Conservation (phyloP, 2,113 vertebrate species). For the Psilopogon haemacephalus region DNA sequence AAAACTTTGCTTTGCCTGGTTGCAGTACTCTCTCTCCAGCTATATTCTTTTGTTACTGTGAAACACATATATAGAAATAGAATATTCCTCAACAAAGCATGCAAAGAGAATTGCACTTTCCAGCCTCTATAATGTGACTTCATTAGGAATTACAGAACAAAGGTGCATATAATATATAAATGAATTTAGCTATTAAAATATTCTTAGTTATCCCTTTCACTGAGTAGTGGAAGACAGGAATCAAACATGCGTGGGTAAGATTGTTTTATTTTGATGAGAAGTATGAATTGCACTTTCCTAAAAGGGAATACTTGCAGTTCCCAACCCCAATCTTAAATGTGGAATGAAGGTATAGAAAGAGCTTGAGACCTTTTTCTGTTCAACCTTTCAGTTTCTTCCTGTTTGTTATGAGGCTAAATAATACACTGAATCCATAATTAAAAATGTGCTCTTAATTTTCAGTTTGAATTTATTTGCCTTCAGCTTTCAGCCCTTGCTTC, state of each 20-base stretch:
- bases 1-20: neutral
- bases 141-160: neutral
- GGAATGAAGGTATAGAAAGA: neutral
- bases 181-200: neutral
- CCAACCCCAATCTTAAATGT: neutral
- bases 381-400: neutral
- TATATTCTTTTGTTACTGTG: neutral
- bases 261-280: neutral
- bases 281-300: neutral
- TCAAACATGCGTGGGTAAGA: neutral
- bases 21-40: neutral
- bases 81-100: neutral
- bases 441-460: constrained; percentile 1
- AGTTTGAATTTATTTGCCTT: neutral
- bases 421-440: neutral
- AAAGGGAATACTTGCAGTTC: neutral
- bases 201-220: neutral
- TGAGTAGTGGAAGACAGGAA: neutral
- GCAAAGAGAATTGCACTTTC: neutral
- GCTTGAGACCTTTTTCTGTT: neutral
- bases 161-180: neutral
- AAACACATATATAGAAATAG: neutral
- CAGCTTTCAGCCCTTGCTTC: neutral
- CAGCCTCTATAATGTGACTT: neutral
- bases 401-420: neutral